Evolutionary conservation across 2,113 vertebrate genomes (phyloP), one percentile per base, ranked within the genome.

Genomic region (Agelaius phoeniceus): DNA sequence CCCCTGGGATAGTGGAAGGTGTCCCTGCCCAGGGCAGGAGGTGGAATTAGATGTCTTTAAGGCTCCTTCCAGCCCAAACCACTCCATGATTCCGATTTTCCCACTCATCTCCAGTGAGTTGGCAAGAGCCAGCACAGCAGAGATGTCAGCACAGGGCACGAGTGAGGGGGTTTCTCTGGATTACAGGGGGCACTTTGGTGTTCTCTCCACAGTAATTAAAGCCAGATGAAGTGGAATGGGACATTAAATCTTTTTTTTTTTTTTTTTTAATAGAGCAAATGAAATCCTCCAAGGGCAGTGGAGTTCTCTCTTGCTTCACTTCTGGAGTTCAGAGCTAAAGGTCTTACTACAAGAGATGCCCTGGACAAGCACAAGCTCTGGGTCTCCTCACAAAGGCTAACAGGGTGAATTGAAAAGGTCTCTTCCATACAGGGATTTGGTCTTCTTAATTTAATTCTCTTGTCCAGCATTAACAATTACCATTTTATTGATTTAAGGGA

Each of bases 1-100:
- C 5, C 0, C 13, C 61, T 88, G 43, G 44, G 2, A 0, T 2
- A 6, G 18, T 58, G 52, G 33, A 7, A 67, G 22, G 18, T 66
- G 51, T 43, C 51, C 17, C 35, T 88, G 49, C 57, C 20, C 21
- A 13, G 2, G 3, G 21, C 31, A 37, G 21, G 26, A 2, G 5
- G 1, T 59, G 54, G 28, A 13, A 46, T 27, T 5, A 4, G 9
- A 12, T 54, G 13, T 5, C 13, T 74, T 59, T 46, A 24, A 61
- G 23, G 9, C 15, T 58, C 4, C 23, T 67, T 39, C 15, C 44
- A 46, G 9, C 39, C 52, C 69, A 82, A 59, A 44, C 23, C 33
- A 10, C 30, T 30, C 52, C 33, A 33, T 10, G 4, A 41, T 61
- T 35, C 39, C n/a, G 24, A 48, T 48, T 83, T 76, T 76, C 35